These are phyloP conservation scores for Thinocorus orbignyianus DNA, from an alignment of 2,113 vertebrate species.

Conservation along the genomic window DNA sequence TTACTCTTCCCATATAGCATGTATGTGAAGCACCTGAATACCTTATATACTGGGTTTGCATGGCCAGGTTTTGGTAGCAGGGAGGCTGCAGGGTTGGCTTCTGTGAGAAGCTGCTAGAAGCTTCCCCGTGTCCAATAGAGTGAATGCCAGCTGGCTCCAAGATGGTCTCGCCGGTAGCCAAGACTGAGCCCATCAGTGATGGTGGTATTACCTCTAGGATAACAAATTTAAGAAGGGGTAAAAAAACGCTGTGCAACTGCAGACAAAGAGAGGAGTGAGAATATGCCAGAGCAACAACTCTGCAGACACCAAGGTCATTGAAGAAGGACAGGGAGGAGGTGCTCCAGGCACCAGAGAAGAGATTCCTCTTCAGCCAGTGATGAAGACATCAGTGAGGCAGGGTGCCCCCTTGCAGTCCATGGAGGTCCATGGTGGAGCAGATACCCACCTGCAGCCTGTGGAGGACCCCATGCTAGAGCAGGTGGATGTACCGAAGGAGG, in stretches of 20 bases:
- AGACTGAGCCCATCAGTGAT: background rate
- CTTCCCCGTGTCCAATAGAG: background rate
- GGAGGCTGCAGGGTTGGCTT: background rate
- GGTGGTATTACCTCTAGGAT: background rate
- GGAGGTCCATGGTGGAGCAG: background rate
- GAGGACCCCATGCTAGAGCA: background rate
- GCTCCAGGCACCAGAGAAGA: background rate
- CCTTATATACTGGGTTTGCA: background rate
- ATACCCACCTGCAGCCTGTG: background rate
- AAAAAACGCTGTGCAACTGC: background rate
- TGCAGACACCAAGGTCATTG: background rate
- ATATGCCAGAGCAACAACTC: background rate
- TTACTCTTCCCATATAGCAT: background rate
- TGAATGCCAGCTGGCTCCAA: background rate
- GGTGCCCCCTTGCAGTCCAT: background rate
- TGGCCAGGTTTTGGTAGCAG: background rate
- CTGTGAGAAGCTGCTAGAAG: background rate
- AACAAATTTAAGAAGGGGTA: background rate
- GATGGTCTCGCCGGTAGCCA: background rate
- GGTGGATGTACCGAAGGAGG: background rate
- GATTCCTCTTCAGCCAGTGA: background rate
- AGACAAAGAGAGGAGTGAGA: background rate
- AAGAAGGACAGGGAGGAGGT: background rate
- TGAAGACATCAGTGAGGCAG: background rate
- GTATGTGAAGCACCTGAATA: background rate